Percentiles rank a stretch among this genome's conserved stretches.
Evolutionary conservation across 64 coral and sea anemone species (phyloP).

Genomic region (Acropora tenuis): DNA sequence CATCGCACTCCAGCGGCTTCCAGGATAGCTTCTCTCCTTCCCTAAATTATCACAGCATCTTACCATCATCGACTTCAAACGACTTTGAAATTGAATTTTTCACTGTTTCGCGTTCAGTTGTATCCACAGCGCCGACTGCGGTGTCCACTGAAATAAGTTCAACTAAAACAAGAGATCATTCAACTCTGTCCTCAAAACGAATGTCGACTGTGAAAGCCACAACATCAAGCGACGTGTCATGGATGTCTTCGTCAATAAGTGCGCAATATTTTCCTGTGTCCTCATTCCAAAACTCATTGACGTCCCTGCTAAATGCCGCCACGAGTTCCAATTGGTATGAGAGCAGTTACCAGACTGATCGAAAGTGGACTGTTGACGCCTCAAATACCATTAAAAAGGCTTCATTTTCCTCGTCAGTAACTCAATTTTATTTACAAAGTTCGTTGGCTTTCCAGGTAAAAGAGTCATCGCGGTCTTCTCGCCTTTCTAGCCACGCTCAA

Average conservation of each 20-base stretch:
- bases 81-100: background rate
- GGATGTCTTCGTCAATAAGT: background rate
- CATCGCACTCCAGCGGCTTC: no score
- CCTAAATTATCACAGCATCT: background rate
- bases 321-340: no score
- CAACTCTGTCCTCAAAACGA: background rate
- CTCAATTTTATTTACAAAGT: background rate
- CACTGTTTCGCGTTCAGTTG: background rate
- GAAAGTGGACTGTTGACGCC: no score
- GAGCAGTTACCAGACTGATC: no score
- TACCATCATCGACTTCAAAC: background rate
- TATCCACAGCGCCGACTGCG: background rate
- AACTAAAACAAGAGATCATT: background rate
- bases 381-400: no score
- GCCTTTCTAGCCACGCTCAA: background rate
- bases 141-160: background rate
- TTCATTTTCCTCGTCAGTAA: no score
- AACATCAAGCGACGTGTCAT: background rate
- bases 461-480: background rate
- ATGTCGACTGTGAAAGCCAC: background rate
- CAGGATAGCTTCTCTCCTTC: background rate
- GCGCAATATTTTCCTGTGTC: background rate
- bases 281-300: background rate
- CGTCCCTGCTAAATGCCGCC: background rate
- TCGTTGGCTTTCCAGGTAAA: background rate